Percentiles rank a stretch among this genome's conserved stretches.
These are phyloP conservation scores for Notolabrus celidotus DNA, from an alignment of 2,797 vertebrate genomes.

Conservation along the genomic window DNA sequence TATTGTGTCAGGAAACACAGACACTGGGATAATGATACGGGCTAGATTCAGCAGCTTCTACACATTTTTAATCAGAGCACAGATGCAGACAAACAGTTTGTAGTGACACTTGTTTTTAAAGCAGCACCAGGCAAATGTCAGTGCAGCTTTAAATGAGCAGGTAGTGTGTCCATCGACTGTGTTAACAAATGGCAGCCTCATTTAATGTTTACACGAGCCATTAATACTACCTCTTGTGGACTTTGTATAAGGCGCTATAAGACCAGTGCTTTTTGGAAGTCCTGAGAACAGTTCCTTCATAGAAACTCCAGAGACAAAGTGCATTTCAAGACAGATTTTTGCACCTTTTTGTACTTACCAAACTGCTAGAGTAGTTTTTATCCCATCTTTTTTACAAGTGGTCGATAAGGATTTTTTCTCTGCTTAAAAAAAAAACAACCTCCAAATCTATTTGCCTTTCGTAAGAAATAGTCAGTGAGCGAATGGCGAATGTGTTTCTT, in stretches of 20 bases:
- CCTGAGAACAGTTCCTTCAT: conserved; percentile 29
- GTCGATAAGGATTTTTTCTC: conserved; percentile 37
- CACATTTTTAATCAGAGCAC: conserved; percentile 11
- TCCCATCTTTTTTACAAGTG: conserved; percentile 57
- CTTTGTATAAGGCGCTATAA: conserved; percentile 48
- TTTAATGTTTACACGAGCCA: conserved; percentile 68
- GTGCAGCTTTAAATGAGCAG: conserved; percentile 34
- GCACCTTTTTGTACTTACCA: conserved; percentile 65
- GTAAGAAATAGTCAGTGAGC: conserved; percentile 33
- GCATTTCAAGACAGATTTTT: conserved; percentile 44
- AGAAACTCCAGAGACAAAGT: conserved; percentile 47
- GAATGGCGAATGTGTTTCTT: conserved; percentile 58
- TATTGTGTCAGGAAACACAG: conserved; percentile 5
- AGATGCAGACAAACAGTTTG: background rate
- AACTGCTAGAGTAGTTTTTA: conserved; percentile 48
- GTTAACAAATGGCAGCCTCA: conserved; percentile 47
- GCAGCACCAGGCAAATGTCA: background rate
- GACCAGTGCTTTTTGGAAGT: conserved; percentile 53
- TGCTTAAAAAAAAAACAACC: conserved; percentile 25
- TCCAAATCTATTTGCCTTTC: conserved; percentile 52
- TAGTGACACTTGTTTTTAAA: conserved; percentile 13
- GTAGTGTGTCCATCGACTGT: conserved; percentile 22
- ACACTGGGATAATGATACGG: background rate
- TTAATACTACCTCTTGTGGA: conserved; percentile 74
- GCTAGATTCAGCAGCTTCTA: conserved; percentile 28